A percentile compares a stretch with the other conserved stretches of the same genome.
phyloP scores from a whole-genome alignment of 2,888 invertebrate species.

The Meandrusa payeni region DNA sequence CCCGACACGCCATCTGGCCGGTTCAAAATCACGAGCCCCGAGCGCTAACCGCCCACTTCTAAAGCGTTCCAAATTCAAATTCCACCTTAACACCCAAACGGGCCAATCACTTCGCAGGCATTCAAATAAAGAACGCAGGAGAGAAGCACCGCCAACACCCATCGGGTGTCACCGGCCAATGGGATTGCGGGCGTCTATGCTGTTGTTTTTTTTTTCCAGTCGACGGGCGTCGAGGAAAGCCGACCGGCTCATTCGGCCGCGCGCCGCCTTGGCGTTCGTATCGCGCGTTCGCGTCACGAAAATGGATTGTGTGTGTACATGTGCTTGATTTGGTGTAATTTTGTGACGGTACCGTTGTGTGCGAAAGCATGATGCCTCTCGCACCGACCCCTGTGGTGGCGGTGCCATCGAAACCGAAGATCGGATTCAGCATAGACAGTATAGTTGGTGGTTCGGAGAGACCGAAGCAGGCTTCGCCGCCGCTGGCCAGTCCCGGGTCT shows the following conservation, averaged over 20 bases:
- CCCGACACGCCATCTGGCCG: slow-evolving; percentile 61
- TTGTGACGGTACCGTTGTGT: slow-evolving; percentile 69
- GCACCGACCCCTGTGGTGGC: slow-evolving; percentile 96
- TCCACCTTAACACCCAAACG: slow-evolving; percentile 52
- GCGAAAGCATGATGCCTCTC: slow-evolving; percentile 93
- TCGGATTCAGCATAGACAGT: slow-evolving; percentile 97
- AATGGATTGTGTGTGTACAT: slow-evolving; percentile 77
- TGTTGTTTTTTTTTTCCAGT: slow-evolving; percentile 56
- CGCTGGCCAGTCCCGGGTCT: slow-evolving; percentile 72
- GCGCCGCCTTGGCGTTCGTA: slow-evolving; percentile 76
- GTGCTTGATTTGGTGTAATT: slow-evolving; percentile 65
- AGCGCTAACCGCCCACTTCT: slow-evolving; percentile 63
- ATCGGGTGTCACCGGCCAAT: slow-evolving; percentile 53
- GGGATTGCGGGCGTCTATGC: slow-evolving; percentile 57
- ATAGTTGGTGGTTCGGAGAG: slow-evolving; percentile 88
- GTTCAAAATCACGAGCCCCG: slow-evolving; percentile 62
- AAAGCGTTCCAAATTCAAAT: slow-evolving; percentile 69
- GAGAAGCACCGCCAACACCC: slow-evolving; percentile 50
- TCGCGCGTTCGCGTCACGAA: slow-evolving; percentile 66
- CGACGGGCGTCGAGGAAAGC: slow-evolving; percentile 48
- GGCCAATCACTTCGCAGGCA: slow-evolving; percentile 51
- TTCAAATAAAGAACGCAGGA: slow-evolving; percentile 57
- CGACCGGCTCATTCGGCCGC: slow-evolving; percentile 70
- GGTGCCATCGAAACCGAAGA: slow-evolving; percentile 95
- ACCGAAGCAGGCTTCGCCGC: slow-evolving; percentile 78